These are phyloP conservation scores for Trachelus tabidus DNA, from an alignment of 2,888 invertebrate species.

Conservation along the genomic window DNA sequence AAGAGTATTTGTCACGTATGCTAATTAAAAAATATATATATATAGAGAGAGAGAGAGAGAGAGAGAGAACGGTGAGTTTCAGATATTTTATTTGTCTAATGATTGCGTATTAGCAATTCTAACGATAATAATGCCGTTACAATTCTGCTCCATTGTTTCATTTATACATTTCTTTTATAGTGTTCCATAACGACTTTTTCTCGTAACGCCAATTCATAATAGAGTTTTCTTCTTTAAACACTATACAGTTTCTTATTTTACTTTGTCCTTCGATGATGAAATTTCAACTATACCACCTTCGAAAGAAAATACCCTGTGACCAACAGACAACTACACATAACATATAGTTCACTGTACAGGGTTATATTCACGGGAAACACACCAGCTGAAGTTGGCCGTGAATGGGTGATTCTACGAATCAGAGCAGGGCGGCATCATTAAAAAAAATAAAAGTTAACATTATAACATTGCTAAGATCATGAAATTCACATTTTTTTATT, in stretches of 20 bases:
- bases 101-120: neutral
- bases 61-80: neutral
- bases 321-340: neutral
- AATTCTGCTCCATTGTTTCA: neutral
- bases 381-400: too few species aligned
- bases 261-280: neutral
- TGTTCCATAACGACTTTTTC: neutral
- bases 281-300: neutral
- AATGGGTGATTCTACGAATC: too few species aligned
- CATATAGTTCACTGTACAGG: neutral
- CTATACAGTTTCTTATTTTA: neutral
- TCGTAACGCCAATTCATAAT: neutral
- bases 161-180: neutral
- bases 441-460: too few species aligned
- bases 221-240: neutral
- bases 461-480: too few species aligned
- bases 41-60: neutral
- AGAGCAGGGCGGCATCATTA: too few species aligned
- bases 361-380: too few species aligned
- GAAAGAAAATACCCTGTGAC: neutral
- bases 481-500: too few species aligned
- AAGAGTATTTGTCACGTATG: neutral
- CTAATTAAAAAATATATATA: neutral
- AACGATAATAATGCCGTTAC: neutral
- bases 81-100: neutral